Percentiles rank a stretch among this genome's conserved stretches.
phyloP scores from a whole-genome alignment of 2,113 vertebrate genomes.

The Tragelaphus strepsiceros region DNA sequence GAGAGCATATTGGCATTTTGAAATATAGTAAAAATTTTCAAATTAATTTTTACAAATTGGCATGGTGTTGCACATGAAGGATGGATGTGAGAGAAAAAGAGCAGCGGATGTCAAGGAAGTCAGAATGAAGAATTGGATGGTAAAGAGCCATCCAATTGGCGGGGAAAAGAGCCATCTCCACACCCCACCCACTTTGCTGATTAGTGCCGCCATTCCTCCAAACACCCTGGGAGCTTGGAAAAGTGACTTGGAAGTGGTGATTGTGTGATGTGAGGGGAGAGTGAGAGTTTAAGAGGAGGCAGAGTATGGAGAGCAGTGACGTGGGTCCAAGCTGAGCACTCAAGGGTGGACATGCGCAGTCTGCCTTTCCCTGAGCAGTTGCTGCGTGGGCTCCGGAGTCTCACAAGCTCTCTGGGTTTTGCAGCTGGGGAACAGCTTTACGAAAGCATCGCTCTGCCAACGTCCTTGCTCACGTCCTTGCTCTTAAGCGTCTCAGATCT shows the following conservation, averaged over 20 bases:
- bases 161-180: neutral
- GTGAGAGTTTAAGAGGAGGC: neutral
- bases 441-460: neutral
- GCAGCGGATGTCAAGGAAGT: neutral
- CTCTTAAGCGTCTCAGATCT: neutral
- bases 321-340: neutral
- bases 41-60: neutral
- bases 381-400: neutral
- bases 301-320: fast-evolving
- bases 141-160: neutral
- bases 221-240: neutral
- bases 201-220: too few relatives aligned
- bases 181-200: neutral
- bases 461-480: neutral
- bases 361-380: neutral
- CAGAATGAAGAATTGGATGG: neutral
- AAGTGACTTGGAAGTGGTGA: neutral
- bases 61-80: neutral
- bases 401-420: neutral
- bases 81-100: neutral
- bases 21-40: neutral
- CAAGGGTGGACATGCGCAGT: too few relatives aligned
- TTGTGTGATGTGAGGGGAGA: neutral
- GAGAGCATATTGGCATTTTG: neutral
- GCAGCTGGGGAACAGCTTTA: neutral